Evolutionary conservation across 2,113 vertebrate genomes (phyloP).

Genomic region (Seriola quinqueradiata): DNA sequence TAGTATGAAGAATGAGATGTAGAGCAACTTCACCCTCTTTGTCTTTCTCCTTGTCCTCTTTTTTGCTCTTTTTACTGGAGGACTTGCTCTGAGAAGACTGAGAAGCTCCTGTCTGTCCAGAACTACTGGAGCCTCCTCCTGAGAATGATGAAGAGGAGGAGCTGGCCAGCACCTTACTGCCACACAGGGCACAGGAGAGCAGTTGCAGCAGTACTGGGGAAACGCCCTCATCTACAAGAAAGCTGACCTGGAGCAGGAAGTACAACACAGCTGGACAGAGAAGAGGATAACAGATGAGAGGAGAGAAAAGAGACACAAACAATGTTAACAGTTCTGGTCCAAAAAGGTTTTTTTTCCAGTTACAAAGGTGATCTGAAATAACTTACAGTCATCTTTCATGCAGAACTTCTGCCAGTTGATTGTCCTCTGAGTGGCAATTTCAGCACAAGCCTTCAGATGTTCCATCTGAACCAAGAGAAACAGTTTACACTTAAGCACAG

Average conservation of each 20-base stretch:
- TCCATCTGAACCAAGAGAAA: conserved; percentile 90
- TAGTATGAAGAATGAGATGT: background rate
- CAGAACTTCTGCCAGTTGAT: conserved; percentile 99
- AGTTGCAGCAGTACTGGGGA: conserved; percentile 96
- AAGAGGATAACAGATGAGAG: background rate
- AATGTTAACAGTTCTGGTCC: background rate
- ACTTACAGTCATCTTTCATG: conserved; percentile 99
- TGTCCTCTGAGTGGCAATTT: conserved; percentile 96
- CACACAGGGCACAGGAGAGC: conserved; percentile 96
- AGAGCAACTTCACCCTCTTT: conserved; percentile 88
- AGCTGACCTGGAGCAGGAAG: conserved; percentile 98
- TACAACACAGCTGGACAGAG: conserved; percentile 91
- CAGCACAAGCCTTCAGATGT: conserved; percentile 97
- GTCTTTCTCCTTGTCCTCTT: conserved; percentile 98
- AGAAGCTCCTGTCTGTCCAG: conserved; percentile 84
- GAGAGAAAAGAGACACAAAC: background rate
- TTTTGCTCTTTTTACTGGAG: conserved; percentile 97
- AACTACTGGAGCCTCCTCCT: conserved; percentile 69
- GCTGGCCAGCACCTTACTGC: conserved; percentile 94
- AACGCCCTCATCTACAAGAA: conserved; percentile 97
- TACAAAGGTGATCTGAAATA: background rate
- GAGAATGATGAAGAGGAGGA: conserved; percentile 78
- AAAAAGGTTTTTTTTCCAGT: background rate
- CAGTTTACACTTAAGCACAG: background rate
- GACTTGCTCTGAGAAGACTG: conserved; percentile 94